Evolutionary conservation across 2,113 vertebrate species (phyloP).

Genomic region (Aptenodytes forsteri): DNA sequence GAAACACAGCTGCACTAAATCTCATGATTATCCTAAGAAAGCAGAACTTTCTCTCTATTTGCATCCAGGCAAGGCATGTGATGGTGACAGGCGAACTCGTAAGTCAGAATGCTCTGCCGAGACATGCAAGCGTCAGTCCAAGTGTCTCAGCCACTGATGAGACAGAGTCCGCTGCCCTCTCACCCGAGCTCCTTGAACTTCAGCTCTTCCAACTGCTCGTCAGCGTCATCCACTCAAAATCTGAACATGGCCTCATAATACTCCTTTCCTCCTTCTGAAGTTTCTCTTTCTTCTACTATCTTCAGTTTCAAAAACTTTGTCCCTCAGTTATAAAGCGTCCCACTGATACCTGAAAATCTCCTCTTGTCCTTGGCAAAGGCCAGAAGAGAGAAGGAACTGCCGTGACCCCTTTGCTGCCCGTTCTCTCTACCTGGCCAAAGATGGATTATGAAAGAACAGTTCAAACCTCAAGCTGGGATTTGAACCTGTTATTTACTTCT

Average conservation of each 20-base stretch:
- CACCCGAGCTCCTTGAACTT: constrained; percentile 27
- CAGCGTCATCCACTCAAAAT: constrained; percentile 3
- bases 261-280: background rate
- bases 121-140: background rate
- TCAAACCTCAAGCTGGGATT: background rate
- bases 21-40: background rate
- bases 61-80: background rate
- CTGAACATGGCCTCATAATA: background rate
- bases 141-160: background rate
- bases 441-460: background rate
- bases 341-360: background rate
- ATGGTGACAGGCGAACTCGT: background rate
- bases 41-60: background rate
- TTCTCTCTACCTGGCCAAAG: background rate
- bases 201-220: background rate
- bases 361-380: background rate
- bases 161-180: constrained; percentile 1
- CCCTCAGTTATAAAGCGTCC: background rate
- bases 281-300: background rate
- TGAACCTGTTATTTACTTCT: background rate
- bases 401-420: background rate
- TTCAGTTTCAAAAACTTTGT: background rate
- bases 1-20: constrained; percentile 1
- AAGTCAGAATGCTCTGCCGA: background rate
- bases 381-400: background rate